Evolutionary conservation across 2,113 vertebrate species (phyloP).

Genomic region (Embiotoca jacksoni): DNA sequence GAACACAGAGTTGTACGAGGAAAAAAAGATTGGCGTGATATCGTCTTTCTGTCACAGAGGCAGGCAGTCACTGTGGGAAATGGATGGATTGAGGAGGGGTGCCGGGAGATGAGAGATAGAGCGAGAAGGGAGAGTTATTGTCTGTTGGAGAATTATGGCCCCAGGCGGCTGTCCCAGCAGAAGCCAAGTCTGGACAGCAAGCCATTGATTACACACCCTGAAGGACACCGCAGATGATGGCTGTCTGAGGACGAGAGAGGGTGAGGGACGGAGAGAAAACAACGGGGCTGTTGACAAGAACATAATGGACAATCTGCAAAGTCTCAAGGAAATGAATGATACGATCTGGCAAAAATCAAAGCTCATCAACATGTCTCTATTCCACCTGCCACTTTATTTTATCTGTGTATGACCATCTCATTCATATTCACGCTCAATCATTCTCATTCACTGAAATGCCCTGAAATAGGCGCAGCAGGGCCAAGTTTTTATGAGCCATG

Average conservation of each 20-base stretch:
- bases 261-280: slow-evolving; percentile 40
- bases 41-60: slow-evolving; percentile 54
- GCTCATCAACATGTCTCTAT: slow-evolving; percentile 22
- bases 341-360: slow-evolving; percentile 42
- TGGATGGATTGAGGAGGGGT: slow-evolving; percentile 38
- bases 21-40: slow-evolving; percentile 28
- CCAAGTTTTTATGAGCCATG: slow-evolving; percentile 11
- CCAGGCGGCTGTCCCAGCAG: slow-evolving; percentile 66
- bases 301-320: slow-evolving; percentile 63
- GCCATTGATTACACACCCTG: slow-evolving; percentile 77
- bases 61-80: slow-evolving; percentile 41
- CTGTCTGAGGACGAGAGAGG: slow-evolving; percentile 53
- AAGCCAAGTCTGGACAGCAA: slow-evolving; percentile 65
- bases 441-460: slow-evolving; percentile 30
- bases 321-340: slow-evolving; percentile 62
- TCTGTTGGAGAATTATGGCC: slow-evolving; percentile 76
- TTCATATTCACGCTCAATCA: slow-evolving; percentile 16
- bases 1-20: slow-evolving; percentile 15
- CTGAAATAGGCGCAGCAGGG: slow-evolving; percentile 21
- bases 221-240: slow-evolving; percentile 71
- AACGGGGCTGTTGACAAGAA: slow-evolving; percentile 53
- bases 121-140: slow-evolving; percentile 73
- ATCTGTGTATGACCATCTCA: neutral
- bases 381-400: neutral
- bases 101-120: slow-evolving; percentile 65